Evolutionary conservation across 2,113 vertebrate species (phyloP), one percentile per base, ranked within the genome.

Genomic region (Argyrosomus japonicus): DNA sequence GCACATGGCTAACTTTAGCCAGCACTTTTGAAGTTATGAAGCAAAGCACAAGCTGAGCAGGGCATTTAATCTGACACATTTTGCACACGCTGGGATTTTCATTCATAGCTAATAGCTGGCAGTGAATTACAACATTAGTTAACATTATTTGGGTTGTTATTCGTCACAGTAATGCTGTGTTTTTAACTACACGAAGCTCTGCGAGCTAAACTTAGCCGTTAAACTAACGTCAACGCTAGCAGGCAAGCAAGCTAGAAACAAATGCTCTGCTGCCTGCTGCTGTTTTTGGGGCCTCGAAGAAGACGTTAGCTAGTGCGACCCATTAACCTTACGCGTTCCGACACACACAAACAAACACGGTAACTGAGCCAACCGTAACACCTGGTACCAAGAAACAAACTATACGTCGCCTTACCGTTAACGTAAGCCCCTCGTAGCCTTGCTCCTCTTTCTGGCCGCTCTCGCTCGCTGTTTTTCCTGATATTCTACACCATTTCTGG

Each of bases 401-500:
- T 12, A 23, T 19, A n/a, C 40, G 40, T 77, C 56, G 32, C 58
- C 89, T 75, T 94, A 95, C 95, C 93, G 92, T 93, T 25, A 21
- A 17, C 62, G 82, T 51, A 4, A 84, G 75, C 36, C 7, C 75
- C 75, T 79, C 19, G 82, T 27, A 53, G 71, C 73, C 81, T 77
- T 17, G 82, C 77, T 86, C 70, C 48, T 82, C 48, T 81, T 51
- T 82, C 75, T 68, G 54, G 77, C 83, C 79, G 85, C 54, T 77
- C 21, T 79, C 25, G 65, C 68, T 83, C 45, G 64, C 11, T 67
- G 77, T 84, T 71, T 75, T 75, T 65, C 79, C 88, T 72, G 89
- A 45, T 90, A 87, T 88, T 70, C 91, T 92, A 93, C 90, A 91
- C 90, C 93, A 95, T 94, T 87, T 89, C 86, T 92, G 90, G 87